phyloP scores from a whole-genome alignment of 2,113 vertebrate species.

The Diadophis punctatus region DNA sequence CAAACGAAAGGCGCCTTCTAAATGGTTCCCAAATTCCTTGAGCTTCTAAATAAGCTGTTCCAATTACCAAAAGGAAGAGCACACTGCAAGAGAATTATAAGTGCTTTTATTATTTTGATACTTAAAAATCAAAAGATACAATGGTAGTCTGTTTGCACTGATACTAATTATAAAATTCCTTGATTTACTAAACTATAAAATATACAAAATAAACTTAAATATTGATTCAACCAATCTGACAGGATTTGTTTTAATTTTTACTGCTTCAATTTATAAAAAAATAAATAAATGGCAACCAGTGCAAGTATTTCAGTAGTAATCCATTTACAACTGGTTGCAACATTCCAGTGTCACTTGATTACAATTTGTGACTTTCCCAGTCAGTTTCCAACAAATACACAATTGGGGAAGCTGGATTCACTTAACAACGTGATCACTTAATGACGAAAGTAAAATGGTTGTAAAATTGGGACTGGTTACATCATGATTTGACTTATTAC shows the following conservation, averaged over 20 bases:
- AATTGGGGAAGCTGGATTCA: background rate
- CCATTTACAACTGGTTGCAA: background rate
- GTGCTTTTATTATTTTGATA: background rate
- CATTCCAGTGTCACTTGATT: background rate
- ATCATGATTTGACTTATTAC: background rate
- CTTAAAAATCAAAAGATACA: background rate
- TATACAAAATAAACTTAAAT: background rate
- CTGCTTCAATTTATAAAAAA: background rate
- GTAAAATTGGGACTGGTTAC: background rate
- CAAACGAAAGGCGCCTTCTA: conserved; percentile 87
- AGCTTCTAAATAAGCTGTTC: conserved; percentile 94
- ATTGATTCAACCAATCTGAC: background rate
- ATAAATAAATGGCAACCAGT: background rate
- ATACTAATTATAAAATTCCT: background rate
- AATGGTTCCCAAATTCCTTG: conserved; percentile 99
- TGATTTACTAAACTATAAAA: background rate
- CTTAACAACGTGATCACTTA: background rate
- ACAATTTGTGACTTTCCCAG: background rate
- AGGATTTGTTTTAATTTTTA: background rate
- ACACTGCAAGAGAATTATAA: conserved; percentile 66
- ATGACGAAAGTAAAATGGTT: background rate
- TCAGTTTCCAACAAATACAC: background rate
- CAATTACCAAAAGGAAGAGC: conserved; percentile 94
- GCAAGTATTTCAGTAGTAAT: background rate
- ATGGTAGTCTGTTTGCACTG: background rate